Percentiles rank a stretch among this genome's conserved stretches.
phyloP scores from a whole-genome alignment of 2,113 vertebrate genomes.

The Heteronetta atricapilla region DNA sequence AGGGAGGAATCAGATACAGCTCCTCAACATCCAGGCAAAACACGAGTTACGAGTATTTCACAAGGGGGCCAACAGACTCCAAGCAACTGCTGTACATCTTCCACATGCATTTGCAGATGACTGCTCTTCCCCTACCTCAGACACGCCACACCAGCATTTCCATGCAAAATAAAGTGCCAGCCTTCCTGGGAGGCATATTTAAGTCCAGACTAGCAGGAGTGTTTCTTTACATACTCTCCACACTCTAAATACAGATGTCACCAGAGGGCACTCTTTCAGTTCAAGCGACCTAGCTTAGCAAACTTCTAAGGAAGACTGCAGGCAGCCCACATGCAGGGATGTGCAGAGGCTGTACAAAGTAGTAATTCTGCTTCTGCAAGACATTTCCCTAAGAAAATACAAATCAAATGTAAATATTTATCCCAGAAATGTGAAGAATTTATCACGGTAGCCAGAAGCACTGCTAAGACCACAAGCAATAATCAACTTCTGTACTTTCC shows the following conservation, averaged over 20 bases:
- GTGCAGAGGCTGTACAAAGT: neutral
- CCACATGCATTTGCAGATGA: neutral
- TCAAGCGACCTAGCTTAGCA: neutral
- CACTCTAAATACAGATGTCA: neutral
- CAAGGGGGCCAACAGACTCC: neutral
- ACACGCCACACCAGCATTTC: neutral
- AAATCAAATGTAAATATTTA: neutral
- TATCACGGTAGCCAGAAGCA: neutral
- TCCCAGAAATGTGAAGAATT: neutral
- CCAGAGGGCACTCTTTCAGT: constrained; percentile 60
- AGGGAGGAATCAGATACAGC: neutral
- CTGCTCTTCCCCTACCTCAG: accelerated
- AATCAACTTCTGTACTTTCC: neutral
- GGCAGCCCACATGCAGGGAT: neutral
- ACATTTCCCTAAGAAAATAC: neutral
- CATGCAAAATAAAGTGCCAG: neutral
- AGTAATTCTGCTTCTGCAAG: neutral
- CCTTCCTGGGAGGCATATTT: neutral
- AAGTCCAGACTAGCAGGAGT: neutral
- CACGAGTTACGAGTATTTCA: neutral
- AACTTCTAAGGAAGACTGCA: neutral
- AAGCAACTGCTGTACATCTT: neutral
- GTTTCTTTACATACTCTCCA: neutral
- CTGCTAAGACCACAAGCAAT: neutral
- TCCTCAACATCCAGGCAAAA: neutral